Percentiles rank a stretch among this genome's conserved stretches.
Conservation (phyloP, 2,113 vertebrate genomes). For the Pedetes capensis region DNA sequence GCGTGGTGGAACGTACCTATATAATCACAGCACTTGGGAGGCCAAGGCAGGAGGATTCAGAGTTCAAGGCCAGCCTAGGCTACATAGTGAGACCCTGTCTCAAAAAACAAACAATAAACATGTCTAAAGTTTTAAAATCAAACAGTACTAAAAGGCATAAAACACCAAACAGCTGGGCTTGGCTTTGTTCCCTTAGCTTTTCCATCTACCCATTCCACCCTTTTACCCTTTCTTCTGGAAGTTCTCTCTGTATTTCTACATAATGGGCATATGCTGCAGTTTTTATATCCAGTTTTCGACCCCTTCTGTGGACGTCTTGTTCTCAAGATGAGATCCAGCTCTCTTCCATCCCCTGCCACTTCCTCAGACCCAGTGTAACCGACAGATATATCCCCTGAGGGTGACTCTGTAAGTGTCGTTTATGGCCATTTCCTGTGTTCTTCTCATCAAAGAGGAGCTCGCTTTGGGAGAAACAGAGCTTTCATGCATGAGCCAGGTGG, state of each 20-base stretch:
- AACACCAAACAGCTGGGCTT: rapidly evolving
- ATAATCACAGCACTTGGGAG: too few relatives aligned
- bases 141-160: not conserved
- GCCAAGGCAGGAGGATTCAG: too few relatives aligned
- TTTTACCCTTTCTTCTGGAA: too few relatives aligned
- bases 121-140: not conserved
- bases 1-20: too few relatives aligned
- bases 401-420: too few relatives aligned
- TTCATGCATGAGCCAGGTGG: not conserved
- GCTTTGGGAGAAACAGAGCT: not conserved
- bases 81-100: too few relatives aligned
- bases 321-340: not conserved
- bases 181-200: too few relatives aligned
- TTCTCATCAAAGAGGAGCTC: not conserved
- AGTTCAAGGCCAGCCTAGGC: too few relatives aligned
- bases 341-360: not conserved
- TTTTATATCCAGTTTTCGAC: not conserved
- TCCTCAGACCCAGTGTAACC: not conserved
- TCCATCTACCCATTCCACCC: not conserved
- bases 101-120: too few relatives aligned
- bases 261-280: rapidly evolving
- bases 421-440: not conserved
- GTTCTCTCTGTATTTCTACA: not conserved
- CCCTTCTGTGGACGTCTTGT: not conserved
- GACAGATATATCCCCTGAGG: not conserved